Conservation (phyloP, 2,113 vertebrate species). For the Sialia sialis region DNA sequence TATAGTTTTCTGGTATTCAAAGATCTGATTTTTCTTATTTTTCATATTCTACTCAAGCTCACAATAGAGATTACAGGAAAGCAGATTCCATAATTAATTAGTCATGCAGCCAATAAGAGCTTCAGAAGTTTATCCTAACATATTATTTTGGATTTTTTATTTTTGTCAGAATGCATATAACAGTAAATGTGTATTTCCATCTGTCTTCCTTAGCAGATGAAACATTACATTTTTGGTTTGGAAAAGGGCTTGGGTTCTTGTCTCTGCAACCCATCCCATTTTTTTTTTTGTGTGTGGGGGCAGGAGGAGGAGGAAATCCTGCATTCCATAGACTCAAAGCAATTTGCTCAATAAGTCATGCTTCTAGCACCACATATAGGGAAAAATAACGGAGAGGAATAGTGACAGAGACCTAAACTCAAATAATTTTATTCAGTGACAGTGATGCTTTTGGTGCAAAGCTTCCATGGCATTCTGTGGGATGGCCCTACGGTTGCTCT, state of each 20-base stretch:
- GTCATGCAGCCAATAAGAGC: background rate
- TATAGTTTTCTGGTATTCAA: background rate
- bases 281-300: background rate
- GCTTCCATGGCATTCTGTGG: too few relatives aligned
- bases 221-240: too few relatives aligned
- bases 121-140: background rate
- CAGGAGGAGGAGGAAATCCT: background rate
- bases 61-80: background rate
- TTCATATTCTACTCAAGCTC: background rate
- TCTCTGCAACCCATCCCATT: background rate
- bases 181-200: background rate
- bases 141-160: background rate
- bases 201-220: background rate
- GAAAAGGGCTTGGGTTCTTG: background rate
- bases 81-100: background rate
- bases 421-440: background rate
- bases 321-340: background rate
- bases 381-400: background rate
- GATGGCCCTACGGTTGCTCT: background rate
- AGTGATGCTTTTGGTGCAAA: background rate
- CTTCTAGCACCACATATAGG: background rate
- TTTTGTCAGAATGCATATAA: background rate
- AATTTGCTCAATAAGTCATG: background rate
- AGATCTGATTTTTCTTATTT: background rate
- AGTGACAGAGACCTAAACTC: background rate